These are phyloP conservation scores for Otocyon megalotis DNA, from an alignment of 2,113 vertebrate genomes.

Conservation along the genomic window DNA sequence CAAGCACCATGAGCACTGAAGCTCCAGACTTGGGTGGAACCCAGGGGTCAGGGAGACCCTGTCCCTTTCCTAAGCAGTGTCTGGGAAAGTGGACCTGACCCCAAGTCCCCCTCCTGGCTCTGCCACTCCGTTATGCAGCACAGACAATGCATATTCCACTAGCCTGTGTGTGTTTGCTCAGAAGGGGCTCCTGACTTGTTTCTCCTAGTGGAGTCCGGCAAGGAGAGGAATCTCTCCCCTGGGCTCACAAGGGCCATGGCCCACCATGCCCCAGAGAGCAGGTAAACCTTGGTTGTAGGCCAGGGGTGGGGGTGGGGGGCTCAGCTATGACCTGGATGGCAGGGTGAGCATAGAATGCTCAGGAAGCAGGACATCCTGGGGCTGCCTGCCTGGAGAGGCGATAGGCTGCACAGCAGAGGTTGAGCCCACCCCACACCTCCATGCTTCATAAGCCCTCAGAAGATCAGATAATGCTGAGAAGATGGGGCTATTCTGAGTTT, in stretches of 20 bases:
- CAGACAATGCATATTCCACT: fast-evolving
- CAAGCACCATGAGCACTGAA: not conserved
- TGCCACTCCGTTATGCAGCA: not conserved
- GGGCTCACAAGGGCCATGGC: not conserved
- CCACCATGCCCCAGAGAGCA: not conserved
- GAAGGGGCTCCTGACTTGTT: not conserved
- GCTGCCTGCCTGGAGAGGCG: not conserved
- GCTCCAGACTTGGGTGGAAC: not conserved
- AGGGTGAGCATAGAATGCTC: not conserved
- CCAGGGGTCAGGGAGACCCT: too few species aligned
- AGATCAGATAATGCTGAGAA: not conserved
- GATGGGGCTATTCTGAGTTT: not conserved
- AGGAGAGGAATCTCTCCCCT: not conserved
- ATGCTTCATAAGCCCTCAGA: not conserved
- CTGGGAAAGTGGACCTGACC: fast-evolving
- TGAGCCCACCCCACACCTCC: not conserved
- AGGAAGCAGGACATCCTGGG: not conserved
- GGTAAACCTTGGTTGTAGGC: not conserved
- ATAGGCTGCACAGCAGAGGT: fast-evolving
- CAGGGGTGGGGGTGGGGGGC: too few species aligned
- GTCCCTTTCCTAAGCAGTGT: not conserved
- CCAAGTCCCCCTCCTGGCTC: fast-evolving
- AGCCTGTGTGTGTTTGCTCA: not conserved
- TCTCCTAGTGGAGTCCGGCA: not conserved
- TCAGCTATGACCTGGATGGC: not conserved